Conservation (phyloP, 1,140 invertebrate species). For the Chlorops oryzae region DNA sequence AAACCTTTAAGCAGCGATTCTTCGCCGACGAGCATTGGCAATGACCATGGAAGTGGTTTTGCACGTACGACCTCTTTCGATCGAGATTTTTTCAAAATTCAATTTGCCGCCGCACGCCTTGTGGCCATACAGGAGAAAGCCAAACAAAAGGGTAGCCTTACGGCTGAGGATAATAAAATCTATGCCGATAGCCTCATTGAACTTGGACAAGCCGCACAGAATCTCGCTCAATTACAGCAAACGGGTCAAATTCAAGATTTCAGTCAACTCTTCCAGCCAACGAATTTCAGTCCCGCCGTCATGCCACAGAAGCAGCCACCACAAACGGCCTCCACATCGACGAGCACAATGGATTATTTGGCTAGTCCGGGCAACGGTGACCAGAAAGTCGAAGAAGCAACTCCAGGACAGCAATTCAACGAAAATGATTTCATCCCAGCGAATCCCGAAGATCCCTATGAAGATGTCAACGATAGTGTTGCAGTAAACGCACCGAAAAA, state of each 20-base stretch:
- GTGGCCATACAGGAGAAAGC: slow-evolving; percentile 50
- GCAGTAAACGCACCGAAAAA: slow-evolving; percentile 51
- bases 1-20: neutral
- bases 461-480: slow-evolving; percentile 46
- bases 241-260: slow-evolving; percentile 44
- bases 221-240: slow-evolving; percentile 46
- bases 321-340: neutral
- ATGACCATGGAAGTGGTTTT: slow-evolving; percentile 2
- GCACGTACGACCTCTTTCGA: neutral
- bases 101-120: slow-evolving; percentile 48
- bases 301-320: slow-evolving; percentile 25
- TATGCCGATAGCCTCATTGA: slow-evolving; percentile 49
- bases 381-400: slow-evolving; percentile 37
- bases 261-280: slow-evolving; percentile 37
- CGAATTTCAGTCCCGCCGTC: slow-evolving; percentile 29
- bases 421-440: slow-evolving; percentile 35
- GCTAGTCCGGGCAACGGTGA: slow-evolving; percentile 5
- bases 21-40: slow-evolving; percentile 17
- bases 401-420: slow-evolving; percentile 34
- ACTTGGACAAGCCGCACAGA: slow-evolving; percentile 48
- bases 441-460: slow-evolving; percentile 38
- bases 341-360: neutral
- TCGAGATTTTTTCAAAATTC: slow-evolving; percentile 47
- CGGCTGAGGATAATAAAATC: slow-evolving; percentile 43
- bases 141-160: slow-evolving; percentile 49